Conservation (phyloP, 2,888 invertebrate genomes). For the Epistrophella euchroma region DNA sequence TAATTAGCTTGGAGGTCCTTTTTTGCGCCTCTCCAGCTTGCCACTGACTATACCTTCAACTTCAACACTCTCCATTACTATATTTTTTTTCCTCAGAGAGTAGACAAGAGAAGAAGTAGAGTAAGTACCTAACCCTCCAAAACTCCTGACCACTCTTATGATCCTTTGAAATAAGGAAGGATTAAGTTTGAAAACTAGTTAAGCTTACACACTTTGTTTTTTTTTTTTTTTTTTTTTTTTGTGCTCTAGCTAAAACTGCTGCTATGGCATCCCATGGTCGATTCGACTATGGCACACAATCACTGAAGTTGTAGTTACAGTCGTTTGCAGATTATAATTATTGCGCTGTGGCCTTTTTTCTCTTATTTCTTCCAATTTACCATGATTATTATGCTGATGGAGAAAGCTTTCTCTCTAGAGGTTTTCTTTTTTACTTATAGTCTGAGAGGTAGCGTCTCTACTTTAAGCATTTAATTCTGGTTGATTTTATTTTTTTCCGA, state of each 20-base stretch:
- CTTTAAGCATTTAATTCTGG: too few relatives aligned
- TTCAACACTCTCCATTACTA: constrained; percentile 12
- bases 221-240: constrained; percentile 44
- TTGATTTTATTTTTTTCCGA: too few relatives aligned
- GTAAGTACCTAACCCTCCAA: constrained; percentile 6
- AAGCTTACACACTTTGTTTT: constrained; percentile 62
- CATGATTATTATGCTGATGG: constrained; percentile 52
- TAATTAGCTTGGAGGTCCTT: constrained; percentile 66
- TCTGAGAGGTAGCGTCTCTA: neutral
- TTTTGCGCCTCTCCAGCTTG: constrained; percentile 24
- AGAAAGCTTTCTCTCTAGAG: constrained; percentile 76
- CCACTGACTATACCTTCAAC: constrained; percentile 18
- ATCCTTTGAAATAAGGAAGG: constrained; percentile 46
- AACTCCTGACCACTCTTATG: constrained; percentile 15
- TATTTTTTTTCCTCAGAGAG: neutral
- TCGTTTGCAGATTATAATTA: constrained; percentile 76
- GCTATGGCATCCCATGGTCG: constrained; percentile 23
- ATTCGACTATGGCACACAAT: constrained; percentile 54
- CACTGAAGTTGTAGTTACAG: constrained; percentile 64
- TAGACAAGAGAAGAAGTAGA: constrained; percentile 11
- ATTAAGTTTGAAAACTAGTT: constrained; percentile 75
- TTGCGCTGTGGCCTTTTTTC: constrained; percentile 48
- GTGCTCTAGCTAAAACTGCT: neutral
- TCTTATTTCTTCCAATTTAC: constrained; percentile 44
- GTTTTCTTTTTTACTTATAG: constrained; percentile 52